These are phyloP conservation scores for Sphinx pinastri DNA, from an alignment of 2,888 invertebrate genomes.

Conservation along the genomic window DNA sequence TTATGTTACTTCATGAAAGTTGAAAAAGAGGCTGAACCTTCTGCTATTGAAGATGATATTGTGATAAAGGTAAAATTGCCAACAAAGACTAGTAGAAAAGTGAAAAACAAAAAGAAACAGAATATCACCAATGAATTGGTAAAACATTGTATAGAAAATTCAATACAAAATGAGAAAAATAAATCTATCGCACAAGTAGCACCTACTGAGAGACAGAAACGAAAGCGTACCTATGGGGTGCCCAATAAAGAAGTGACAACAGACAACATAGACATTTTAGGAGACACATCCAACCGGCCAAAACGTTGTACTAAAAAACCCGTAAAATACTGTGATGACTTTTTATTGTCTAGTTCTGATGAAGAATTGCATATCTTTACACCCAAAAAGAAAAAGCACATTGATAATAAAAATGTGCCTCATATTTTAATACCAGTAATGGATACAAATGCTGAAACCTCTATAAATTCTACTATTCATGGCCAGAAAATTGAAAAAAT, in stretches of 20 bases:
- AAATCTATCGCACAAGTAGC: neutral
- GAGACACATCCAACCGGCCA: slow-evolving; percentile 52
- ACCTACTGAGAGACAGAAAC: slow-evolving; percentile 11
- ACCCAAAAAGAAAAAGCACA: slow-evolving; percentile 57
- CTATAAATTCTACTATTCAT: slow-evolving; percentile 29
- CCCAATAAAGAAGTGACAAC: slow-evolving; percentile 18
- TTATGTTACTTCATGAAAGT: slow-evolving; percentile 84
- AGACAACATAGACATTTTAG: slow-evolving; percentile 25
- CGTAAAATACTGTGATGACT: slow-evolving; percentile 67
- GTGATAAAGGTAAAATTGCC: slow-evolving; percentile 67
- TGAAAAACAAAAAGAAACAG: slow-evolving; percentile 49
- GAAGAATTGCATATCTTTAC: slow-evolving; percentile 75
- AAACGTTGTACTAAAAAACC: slow-evolving; percentile 69
- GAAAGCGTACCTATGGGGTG: slow-evolving; percentile 35
- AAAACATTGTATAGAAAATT: slow-evolving; percentile 34
- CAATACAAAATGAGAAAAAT: slow-evolving; percentile 11
- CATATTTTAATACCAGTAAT: slow-evolving; percentile 15
- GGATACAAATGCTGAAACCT: neutral
- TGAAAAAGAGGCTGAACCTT: slow-evolving; percentile 56
- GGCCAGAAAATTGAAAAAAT: slow-evolving; percentile 28
- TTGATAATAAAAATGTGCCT: slow-evolving; percentile 33
- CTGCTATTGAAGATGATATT: slow-evolving; percentile 45
- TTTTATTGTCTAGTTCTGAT: slow-evolving; percentile 64
- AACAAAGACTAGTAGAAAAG: slow-evolving; percentile 58
- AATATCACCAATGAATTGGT: slow-evolving; percentile 27